Evolutionary conservation across 2,113 vertebrate genomes (phyloP).

Genomic region (Alces alces): DNA sequence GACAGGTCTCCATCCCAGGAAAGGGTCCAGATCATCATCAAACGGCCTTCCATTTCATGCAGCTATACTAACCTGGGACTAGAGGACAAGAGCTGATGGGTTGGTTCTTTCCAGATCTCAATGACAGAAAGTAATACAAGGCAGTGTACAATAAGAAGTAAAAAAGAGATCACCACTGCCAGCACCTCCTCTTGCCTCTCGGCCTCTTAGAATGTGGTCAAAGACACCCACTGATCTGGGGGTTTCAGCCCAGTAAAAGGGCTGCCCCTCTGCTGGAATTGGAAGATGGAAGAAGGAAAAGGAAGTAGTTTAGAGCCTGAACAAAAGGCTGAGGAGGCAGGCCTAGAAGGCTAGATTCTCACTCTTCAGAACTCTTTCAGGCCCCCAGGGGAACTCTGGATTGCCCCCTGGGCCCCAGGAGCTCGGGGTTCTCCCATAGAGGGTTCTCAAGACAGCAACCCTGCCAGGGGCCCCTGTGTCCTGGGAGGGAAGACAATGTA

Average conservation of each 20-base stretch:
- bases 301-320: background rate
- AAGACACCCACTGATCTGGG: background rate
- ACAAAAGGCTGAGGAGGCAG: background rate
- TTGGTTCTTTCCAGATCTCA: background rate
- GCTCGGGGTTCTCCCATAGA: background rate
- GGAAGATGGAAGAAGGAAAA: background rate
- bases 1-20: background rate
- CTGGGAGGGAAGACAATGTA: background rate
- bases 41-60: background rate
- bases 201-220: background rate
- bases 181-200: background rate
- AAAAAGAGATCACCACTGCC: background rate
- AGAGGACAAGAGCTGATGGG: background rate
- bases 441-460: background rate
- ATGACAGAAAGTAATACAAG: background rate
- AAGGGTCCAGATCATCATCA: background rate
- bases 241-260: background rate
- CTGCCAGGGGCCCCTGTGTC: background rate
- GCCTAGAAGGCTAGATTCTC: background rate
- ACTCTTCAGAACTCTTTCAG: background rate
- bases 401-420: background rate
- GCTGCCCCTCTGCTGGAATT: background rate
- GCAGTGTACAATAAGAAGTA: background rate
- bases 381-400: background rate
- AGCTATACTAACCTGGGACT: background rate